phyloP scores from a whole-genome alignment of 2,113 vertebrate genomes.

The Poicephalus meyeri region DNA sequence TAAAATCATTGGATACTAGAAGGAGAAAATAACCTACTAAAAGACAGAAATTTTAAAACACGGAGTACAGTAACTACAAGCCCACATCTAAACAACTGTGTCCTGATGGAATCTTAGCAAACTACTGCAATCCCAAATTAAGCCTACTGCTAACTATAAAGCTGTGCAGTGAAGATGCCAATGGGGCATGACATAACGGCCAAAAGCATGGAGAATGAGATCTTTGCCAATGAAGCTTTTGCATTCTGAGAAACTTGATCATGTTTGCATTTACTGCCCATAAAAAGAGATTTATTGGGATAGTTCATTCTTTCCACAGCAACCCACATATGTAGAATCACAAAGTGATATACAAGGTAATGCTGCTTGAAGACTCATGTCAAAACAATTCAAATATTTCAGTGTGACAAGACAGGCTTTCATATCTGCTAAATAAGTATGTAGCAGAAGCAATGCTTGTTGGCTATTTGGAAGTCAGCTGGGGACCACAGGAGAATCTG shows the following conservation, averaged over 20 bases:
- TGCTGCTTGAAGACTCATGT: slow-evolving; percentile 23
- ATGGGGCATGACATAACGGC: slow-evolving; percentile 14
- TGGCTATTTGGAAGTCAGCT: neutral
- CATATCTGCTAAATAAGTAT: neutral
- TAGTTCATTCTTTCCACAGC: slow-evolving; percentile 5
- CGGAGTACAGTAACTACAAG: neutral
- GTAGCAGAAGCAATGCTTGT: neutral
- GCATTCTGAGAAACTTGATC: slow-evolving; percentile 13
- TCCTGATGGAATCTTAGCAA: neutral
- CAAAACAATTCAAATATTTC: neutral
- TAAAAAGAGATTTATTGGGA: slow-evolving; percentile 35
- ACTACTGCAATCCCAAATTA: neutral
- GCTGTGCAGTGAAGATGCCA: neutral
- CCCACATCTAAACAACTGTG: neutral
- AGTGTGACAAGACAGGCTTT: neutral
- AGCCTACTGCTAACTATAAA: neutral
- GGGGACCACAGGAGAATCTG: neutral
- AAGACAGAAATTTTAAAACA: neutral
- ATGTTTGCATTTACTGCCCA: slow-evolving; percentile 46
- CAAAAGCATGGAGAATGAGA: slow-evolving; percentile 38
- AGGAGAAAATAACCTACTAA: neutral
- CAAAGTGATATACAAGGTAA: neutral
- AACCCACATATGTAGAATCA: slow-evolving; percentile 16
- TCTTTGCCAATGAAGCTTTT: slow-evolving; percentile 18
- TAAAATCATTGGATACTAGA: neutral